Base-by-base conservation (phyloP, 2,113 vertebrate species). In the Antennarius striatus region DNA sequence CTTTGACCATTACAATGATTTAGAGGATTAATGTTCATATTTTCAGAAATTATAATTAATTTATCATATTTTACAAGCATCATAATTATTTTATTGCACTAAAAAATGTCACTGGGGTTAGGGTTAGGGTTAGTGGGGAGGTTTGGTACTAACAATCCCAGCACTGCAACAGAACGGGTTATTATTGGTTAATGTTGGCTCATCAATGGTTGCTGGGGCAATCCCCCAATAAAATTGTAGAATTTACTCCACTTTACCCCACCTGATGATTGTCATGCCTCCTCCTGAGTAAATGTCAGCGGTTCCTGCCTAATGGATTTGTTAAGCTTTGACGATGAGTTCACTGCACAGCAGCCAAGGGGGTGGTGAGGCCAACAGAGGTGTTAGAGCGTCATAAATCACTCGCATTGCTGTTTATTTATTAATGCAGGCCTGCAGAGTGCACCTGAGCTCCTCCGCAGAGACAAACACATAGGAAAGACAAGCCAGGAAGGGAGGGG, bases 371-470 rank as follows among this genome's bases (percentile, higher is more conserved):
- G 49, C 14, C 4, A 9, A 15, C 45, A 61, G 63, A 68, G 64
- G 73, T 45, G 52, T 71, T 61, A 10, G 39, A 71, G 75, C 60
- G 11, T 82, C 73, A 71, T 88, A 88, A 90, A 89, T 86, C 81
- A 80, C 7, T 70, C 65, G 50, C 62, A 63, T 76, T 63, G 55
- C 77, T 83, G 63, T 83, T 90, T 80, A 87, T 90, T 90, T 91
- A 91, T 89, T 90, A 80, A 90, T 89, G 54, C 63, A 43, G 56
- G 22, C 70, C 70, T 75, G 80, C 77, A 66, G 75, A 43, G 60
- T 82, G 81, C 87, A 90, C 82, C 90, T 90, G 86, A 54, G 75
- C 72, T 72, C 73, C 61, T 52, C 62, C 36, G 42, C 16, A 55
- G 54, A 73, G 68, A 68, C 56, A 63, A 22, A 28, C 14, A 29